phyloP scores from a whole-genome alignment of 2,888 invertebrate species.

The Theodoxus fluviatilis region DNA sequence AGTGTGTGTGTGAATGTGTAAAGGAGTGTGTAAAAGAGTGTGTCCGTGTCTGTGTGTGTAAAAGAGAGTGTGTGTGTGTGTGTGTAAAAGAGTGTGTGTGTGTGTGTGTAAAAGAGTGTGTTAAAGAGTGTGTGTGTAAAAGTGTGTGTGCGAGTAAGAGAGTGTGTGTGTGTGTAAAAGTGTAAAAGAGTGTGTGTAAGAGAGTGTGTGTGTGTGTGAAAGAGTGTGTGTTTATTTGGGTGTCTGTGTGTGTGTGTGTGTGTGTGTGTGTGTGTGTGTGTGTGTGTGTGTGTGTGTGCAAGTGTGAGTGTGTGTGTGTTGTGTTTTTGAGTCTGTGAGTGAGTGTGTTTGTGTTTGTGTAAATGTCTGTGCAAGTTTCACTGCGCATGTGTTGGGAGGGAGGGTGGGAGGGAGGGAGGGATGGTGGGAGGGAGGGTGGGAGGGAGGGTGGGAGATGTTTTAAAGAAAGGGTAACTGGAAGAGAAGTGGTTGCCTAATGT shows the following conservation, averaged over 20 bases:
- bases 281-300: not conserved
- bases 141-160: not conserved
- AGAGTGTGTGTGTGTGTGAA: not conserved
- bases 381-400: too few relatives aligned
- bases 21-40: not conserved
- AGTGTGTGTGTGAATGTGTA: not conserved
- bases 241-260: not conserved
- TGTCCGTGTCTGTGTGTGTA: not conserved
- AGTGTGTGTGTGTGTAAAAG: not conserved
- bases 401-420: too few relatives aligned
- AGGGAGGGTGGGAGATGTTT: too few relatives aligned
- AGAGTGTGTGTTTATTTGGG: not conserved
- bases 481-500: too few relatives aligned
- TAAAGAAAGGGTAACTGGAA: too few relatives aligned
- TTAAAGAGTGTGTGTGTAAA: not conserved
- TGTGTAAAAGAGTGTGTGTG: not conserved
- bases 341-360: too few relatives aligned
- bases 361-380: too few relatives aligned
- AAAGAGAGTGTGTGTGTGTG: not conserved
- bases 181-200: not conserved
- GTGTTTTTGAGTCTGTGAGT: too few relatives aligned
- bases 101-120: not conserved
- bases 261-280: not conserved
- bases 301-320: not conserved
- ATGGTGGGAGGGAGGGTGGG: too few relatives aligned